Base-by-base conservation (phyloP, 2,888 invertebrate species). In the Girardia tigrina region DNA sequence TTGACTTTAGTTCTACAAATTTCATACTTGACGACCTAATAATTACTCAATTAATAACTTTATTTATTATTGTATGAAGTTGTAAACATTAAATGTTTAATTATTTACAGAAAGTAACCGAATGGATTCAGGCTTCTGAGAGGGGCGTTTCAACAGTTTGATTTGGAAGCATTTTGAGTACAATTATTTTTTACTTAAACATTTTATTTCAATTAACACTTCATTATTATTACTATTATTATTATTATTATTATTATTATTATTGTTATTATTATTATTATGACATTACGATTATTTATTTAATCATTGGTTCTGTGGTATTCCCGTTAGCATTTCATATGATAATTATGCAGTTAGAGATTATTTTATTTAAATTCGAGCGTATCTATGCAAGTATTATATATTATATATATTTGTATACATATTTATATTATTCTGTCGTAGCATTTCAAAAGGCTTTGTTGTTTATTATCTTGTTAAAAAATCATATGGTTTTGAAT, bases 301-400 rank as follows among this genome's bases (percentile, higher is more conserved):
- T 56, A 12, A 56, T 56, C 56, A 56, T 36, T n/a, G 56, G 56
- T 56, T 56, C 56, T 56, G 56, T 56, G 56, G 56, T 56, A 56
- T 20, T 16, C 23, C 56, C 4, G 2, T n/a, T 56, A 56, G 56
- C 56, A 56, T 56, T 56, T 56, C 56, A 56, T 56, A 20, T 4
- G 56, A 56, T 56, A 56, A 56, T 56, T 56, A 20, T 56, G 56
- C 56, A 56, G 56, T 56, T 56, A 56, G 56, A 56, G 56, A 56
- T 56, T 56, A 56, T 56, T 56, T 56, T 56, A 56, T 56, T 56
- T 56, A 56, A 56, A 20, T 56, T 56, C 56, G 56, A 56, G 56
- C 23, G 23, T 20, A 56, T 56, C 56, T 56, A 56, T 56, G 8
- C 56, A 56, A 23, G 56, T 23, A 56, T 56, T 56, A 56, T 56